These are phyloP conservation scores for Cephus sareptanus DNA, from an alignment of 2,888 invertebrate genomes.

Conservation along the genomic window DNA sequence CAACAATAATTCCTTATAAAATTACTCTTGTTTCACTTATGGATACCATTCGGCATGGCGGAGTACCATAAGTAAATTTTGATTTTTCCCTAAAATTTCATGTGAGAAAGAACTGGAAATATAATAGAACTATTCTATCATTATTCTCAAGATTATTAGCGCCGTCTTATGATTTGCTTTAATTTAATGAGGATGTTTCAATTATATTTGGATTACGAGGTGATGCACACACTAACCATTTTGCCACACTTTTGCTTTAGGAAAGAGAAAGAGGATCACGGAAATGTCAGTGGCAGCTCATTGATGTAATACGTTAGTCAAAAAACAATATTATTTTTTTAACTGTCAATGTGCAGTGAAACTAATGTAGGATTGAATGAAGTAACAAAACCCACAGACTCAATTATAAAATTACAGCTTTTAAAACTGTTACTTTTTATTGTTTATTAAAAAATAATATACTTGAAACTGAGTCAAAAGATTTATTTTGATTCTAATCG, in stretches of 20 bases:
- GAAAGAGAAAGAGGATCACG: constrained; percentile 30
- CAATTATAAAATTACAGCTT: neutral
- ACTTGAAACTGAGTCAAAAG: neutral
- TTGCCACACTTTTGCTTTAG: constrained; percentile 36
- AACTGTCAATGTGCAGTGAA: neutral
- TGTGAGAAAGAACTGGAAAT: constrained; percentile 7
- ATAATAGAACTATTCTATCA: constrained; percentile 28
- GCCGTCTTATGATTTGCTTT: constrained; percentile 1
- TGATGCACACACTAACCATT: constrained; percentile 47
- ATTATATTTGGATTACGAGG: constrained; percentile 43
- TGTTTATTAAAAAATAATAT: neutral
- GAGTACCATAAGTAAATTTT: constrained; percentile 13
- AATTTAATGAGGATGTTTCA: constrained; percentile 36
- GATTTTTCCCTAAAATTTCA: constrained; percentile 13
- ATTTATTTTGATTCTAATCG: neutral
- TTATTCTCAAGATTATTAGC: constrained; percentile 15
- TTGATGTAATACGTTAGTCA: neutral
- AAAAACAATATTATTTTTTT: neutral
- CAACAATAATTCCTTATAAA: neutral
- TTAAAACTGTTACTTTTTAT: neutral
- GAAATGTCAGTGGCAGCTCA: neutral
- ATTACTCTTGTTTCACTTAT: neutral
- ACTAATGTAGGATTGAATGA: neutral
- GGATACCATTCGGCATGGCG: constrained; percentile 19
- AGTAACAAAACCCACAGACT: neutral